A percentile compares a stretch with the other conserved stretches of the same genome.
Conservation (phyloP, 2,113 vertebrate species). For the Phasianus colchicus region DNA sequence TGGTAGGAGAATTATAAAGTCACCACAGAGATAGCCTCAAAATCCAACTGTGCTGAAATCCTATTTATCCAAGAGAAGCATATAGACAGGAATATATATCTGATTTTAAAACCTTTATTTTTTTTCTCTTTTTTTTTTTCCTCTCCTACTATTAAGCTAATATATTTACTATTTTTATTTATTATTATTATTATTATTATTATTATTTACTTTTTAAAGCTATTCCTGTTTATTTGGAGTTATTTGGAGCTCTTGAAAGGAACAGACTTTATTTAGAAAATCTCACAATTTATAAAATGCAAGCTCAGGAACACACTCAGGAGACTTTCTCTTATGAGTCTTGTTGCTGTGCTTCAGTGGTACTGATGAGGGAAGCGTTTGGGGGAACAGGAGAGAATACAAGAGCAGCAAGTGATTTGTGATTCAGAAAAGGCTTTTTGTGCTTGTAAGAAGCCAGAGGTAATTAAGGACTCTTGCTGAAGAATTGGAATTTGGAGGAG, state of each 20-base stretch:
- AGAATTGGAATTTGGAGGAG: background rate
- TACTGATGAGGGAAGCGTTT: background rate
- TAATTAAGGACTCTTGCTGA: background rate
- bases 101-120: background rate
- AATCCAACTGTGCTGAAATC: background rate
- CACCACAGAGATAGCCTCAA: background rate
- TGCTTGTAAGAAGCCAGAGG: background rate
- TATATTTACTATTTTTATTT: background rate
- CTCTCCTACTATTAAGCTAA: background rate
- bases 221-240: background rate
- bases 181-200: too few relatives aligned
- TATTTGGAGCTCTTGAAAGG: background rate
- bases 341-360: background rate
- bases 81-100: background rate
- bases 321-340: background rate
- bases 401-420: background rate
- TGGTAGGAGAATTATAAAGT: background rate
- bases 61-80: background rate
- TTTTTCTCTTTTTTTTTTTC: background rate
- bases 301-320: background rate
- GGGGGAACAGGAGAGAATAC: background rate
- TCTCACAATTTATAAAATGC: background rate
- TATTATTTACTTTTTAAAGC: background rate
- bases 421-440: background rate
- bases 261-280: background rate